Evolutionary conservation across 2,797 vertebrate genomes (phyloP).

Genomic region (Sebastes nivosus): DNA sequence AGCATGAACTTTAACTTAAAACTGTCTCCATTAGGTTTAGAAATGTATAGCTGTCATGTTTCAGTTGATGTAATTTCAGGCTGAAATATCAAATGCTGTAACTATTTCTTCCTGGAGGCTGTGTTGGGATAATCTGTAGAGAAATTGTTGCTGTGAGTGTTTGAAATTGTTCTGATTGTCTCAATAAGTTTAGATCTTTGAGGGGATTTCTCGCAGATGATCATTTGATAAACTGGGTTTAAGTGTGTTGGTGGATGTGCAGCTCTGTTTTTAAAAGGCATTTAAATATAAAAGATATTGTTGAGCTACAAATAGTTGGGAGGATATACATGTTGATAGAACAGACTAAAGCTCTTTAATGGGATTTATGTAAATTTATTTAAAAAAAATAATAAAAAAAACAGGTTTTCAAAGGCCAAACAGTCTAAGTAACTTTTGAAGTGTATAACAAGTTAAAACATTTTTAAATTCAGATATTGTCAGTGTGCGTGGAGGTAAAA

Average conservation of each 20-base stretch:
- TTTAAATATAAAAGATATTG: neutral
- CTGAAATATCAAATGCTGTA: neutral
- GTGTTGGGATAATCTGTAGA: neutral
- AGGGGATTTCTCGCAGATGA: neutral
- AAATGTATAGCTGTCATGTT: neutral
- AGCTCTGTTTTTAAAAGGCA: neutral
- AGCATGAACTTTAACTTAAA: too few species aligned
- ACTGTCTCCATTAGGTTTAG: neutral
- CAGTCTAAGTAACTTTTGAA: neutral
- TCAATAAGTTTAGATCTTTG: neutral
- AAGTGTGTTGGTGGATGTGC: neutral
- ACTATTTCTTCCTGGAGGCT: neutral
- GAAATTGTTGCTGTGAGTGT: neutral
- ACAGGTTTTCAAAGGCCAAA: neutral
- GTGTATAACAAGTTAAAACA: neutral
- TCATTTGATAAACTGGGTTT: neutral
- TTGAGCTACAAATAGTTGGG: neutral
- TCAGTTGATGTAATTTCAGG: neutral
- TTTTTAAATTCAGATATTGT: neutral
- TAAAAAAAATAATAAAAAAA: neutral
- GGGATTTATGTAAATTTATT: neutral
- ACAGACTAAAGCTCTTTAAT: neutral
- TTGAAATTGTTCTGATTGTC: neutral
- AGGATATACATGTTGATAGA: too few species aligned
- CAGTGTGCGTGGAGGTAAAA: neutral